Conservation (phyloP, 2,113 vertebrate species). For the Siniperca chuatsi region DNA sequence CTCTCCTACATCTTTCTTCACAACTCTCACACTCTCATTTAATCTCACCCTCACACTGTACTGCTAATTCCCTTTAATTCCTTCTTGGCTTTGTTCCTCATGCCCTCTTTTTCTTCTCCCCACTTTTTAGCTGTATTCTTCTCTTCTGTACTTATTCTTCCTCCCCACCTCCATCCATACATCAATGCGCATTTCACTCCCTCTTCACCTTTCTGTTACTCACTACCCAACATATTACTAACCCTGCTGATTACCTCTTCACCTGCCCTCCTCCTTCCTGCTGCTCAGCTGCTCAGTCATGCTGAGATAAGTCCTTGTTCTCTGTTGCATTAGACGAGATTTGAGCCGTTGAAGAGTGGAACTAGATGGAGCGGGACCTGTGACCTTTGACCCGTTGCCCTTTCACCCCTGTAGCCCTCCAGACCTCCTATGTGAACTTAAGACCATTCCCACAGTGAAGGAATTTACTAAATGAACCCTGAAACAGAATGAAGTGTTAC, state of each 20-base stretch:
- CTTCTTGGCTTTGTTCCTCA: not conserved
- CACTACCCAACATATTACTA: not conserved
- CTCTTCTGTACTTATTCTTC: not conserved
- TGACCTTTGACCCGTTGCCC: slow-evolving; percentile 53
- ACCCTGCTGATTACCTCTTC: not conserved
- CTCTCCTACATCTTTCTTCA: slow-evolving; percentile 11
- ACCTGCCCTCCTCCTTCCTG: slow-evolving; percentile 13
- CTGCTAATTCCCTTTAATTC: slow-evolving; percentile 18
- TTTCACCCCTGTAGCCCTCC: slow-evolving; percentile 24
- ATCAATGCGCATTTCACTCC: not conserved
- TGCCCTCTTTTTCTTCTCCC: not conserved
- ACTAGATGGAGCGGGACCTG: slow-evolving; percentile 23
- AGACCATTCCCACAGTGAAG: slow-evolving; percentile 59
- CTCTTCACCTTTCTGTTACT: not conserved
- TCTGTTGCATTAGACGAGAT: slow-evolving; percentile 55
- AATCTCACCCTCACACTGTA: slow-evolving; percentile 9
- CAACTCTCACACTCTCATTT: slow-evolving; percentile 10
- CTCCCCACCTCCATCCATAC: not conserved
- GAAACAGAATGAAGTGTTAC: not conserved
- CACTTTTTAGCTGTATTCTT: not conserved
- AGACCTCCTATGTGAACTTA: slow-evolving; percentile 16
- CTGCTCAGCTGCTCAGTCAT: slow-evolving; percentile 51
- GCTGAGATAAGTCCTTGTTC: slow-evolving; percentile 57
- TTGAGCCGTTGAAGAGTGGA: slow-evolving; percentile 21
- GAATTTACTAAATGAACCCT: slow-evolving; percentile 42